A percentile compares a stretch with the other conserved stretches of the same genome.
Conservation (phyloP, 2,888 invertebrate species). For the Diarsia brunnea region DNA sequence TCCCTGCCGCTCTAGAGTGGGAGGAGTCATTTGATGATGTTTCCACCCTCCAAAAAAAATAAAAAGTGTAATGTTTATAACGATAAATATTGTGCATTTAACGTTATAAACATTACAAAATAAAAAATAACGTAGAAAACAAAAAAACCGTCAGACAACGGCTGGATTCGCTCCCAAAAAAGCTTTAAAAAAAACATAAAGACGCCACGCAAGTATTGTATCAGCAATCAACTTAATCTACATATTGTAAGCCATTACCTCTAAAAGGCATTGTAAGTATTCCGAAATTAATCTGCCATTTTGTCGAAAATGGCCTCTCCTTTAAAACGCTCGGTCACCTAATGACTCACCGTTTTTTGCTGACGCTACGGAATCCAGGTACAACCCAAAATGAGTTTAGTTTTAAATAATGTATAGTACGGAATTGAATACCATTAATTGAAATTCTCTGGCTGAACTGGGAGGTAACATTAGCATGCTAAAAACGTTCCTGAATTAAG, state of each 20-base stretch:
- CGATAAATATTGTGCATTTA: no score
- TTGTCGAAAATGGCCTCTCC: conserved; percentile 19
- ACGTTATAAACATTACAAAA: no score
- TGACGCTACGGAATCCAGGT: conserved; percentile 45
- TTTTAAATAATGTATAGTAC: conserved; percentile 45
- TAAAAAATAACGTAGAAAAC: background rate
- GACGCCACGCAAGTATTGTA: background rate
- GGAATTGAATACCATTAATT: conserved; percentile 48
- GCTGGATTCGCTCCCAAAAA: background rate
- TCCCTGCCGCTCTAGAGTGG: no score
- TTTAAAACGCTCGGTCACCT: conserved; percentile 46
- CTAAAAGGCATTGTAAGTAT: conserved; percentile 40
- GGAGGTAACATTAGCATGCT: conserved; percentile 36
- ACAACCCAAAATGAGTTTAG: conserved; percentile 26
- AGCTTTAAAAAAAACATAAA: background rate
- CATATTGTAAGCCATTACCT: conserved; percentile 21
- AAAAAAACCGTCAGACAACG: no score
- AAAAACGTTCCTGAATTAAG: conserved; percentile 27
- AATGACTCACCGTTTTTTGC: conserved; percentile 55
- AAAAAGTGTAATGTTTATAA: no score
- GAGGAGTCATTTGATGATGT: no score
- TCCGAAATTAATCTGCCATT: conserved; percentile 39
- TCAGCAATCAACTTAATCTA: conserved; percentile 17
- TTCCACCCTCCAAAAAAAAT: no score
- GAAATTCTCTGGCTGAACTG: conserved; percentile 18